These are phyloP conservation scores for Pogonomyrmex barbatus DNA, from an alignment of 1,140 invertebrate genomes.

Conservation along the genomic window DNA sequence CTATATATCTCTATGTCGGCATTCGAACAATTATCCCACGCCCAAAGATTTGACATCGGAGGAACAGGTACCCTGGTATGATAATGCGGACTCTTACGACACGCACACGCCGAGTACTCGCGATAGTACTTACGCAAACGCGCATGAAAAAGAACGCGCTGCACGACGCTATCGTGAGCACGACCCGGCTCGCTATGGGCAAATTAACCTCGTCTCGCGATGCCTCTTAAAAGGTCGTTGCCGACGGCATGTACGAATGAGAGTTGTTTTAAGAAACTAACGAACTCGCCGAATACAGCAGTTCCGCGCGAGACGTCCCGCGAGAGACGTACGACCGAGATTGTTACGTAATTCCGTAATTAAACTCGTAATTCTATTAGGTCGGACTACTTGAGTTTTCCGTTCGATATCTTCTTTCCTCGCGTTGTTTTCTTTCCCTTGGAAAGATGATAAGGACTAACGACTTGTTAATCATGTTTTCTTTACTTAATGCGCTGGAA, in stretches of 20 bases:
- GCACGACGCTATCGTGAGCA: constrained; percentile 14
- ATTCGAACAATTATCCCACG: constrained; percentile 79
- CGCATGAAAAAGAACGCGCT: constrained; percentile 56
- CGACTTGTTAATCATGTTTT: constrained; percentile 7
- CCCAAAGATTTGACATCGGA: constrained; percentile 83
- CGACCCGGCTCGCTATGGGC: neutral
- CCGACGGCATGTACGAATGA: neutral
- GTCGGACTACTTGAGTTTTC: constrained; percentile 7
- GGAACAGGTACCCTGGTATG: constrained; percentile 77
- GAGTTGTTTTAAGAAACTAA: constrained; percentile 31
- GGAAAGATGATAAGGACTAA: neutral
- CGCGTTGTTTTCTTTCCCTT: neutral
- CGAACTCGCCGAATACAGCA: neutral
- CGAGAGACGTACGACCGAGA: constrained; percentile 8
- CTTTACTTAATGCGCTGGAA: neutral
- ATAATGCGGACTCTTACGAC: constrained; percentile 45
- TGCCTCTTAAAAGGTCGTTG: constrained; percentile 35
- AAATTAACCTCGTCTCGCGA: constrained; percentile 61
- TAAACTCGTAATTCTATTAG: constrained; percentile 52
- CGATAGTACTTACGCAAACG: constrained; percentile 45
- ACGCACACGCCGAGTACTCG: constrained; percentile 32
- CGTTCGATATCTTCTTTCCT: neutral
- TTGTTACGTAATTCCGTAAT: constrained; percentile 44
- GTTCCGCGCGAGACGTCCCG: constrained; percentile 32
- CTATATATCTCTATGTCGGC: neutral